These are phyloP conservation scores for Poeciliopsis gracilis DNA, from an alignment of 2,797 vertebrate species.

Conservation along the genomic window DNA sequence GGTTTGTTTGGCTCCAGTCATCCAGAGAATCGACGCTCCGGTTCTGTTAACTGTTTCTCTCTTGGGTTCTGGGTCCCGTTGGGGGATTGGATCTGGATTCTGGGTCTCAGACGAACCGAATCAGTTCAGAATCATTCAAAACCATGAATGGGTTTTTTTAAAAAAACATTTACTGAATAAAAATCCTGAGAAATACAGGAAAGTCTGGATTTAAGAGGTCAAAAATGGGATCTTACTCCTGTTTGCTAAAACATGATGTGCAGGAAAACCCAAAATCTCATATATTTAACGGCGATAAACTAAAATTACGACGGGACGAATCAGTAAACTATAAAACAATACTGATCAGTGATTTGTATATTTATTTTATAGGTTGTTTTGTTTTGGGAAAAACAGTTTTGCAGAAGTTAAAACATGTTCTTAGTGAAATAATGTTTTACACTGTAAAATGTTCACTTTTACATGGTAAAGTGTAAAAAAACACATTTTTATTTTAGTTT, in stretches of 20 bases:
- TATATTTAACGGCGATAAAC: too few relatives aligned
- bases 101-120: neutral
- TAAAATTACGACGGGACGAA: too few relatives aligned
- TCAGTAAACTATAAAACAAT: too few relatives aligned
- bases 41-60: conserved; percentile 62
- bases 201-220: neutral
- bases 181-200: neutral
- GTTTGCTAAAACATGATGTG: neutral
- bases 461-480: too few relatives aligned
- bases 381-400: too few relatives aligned
- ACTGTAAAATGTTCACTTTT: too few relatives aligned
- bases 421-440: too few relatives aligned
- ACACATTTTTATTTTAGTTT: too few relatives aligned
- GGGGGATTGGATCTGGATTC: neutral
- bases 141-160: neutral
- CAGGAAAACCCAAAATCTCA: neutral
- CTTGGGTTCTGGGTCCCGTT: conserved; percentile 15
- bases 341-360: too few relatives aligned
- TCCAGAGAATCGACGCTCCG: conserved; percentile 65
- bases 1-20: conserved; percentile 79
- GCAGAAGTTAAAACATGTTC: too few relatives aligned
- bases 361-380: too few relatives aligned
- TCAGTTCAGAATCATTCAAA: neutral
- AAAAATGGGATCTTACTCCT: neutral
- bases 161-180: neutral